Conservation (phyloP, 2,113 vertebrate species). For the Perccottus glenii region DNA sequence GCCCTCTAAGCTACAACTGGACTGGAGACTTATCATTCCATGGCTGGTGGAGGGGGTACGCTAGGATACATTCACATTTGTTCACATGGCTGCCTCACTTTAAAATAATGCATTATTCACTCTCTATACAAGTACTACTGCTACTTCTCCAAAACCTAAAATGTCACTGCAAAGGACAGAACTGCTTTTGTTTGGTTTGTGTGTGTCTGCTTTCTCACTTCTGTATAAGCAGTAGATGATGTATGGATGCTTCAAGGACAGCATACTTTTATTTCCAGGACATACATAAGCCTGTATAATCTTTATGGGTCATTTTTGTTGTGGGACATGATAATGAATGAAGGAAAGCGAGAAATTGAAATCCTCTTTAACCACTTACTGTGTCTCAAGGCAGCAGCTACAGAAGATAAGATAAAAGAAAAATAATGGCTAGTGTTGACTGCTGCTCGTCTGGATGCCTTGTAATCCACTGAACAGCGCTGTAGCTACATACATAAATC, state of each 20-base stretch:
- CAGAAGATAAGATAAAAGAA: not conserved
- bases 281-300: conserved; percentile 4
- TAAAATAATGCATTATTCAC: not conserved
- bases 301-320: conserved; percentile 7
- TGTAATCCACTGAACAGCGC: conserved; percentile 31
- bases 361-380: not conserved
- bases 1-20: not conserved
- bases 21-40: not conserved
- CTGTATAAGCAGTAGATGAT: too few species aligned
- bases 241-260: not conserved
- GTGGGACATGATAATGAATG: conserved; percentile 5
- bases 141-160: not conserved
- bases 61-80: not conserved
- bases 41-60: not conserved
- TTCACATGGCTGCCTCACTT: not conserved
- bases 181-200: not conserved
- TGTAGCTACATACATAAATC: conserved; percentile 20
- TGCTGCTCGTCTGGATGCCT: not conserved
- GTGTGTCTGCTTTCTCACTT: not conserved
- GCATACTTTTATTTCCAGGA: not conserved
- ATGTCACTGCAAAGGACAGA: not conserved
- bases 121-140: not conserved
- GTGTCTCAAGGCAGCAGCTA: not conserved
- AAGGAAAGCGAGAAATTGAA: not conserved
- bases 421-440: not conserved